A percentile compares a stretch with the other conserved stretches of the same genome.
These are phyloP conservation scores for Cenopis cana DNA, from an alignment of 2,888 invertebrate genomes.

Conservation along the genomic window DNA sequence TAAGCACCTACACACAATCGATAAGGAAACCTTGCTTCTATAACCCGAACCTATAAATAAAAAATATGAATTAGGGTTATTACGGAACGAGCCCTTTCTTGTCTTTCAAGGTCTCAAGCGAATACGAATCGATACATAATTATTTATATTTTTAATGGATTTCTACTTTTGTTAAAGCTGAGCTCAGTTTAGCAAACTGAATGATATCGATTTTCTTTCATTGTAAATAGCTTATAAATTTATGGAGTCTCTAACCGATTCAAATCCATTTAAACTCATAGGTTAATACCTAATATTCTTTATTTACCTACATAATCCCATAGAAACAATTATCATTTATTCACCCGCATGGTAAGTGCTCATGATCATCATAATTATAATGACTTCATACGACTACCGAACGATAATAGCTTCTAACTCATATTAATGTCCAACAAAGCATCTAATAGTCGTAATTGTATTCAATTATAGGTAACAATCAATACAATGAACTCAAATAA, in stretches of 20 bases:
- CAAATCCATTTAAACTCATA: neutral
- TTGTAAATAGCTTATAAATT: neutral
- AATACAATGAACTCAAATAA: neutral
- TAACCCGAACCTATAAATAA: slow-evolving; percentile 20
- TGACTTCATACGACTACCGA: slow-evolving; percentile 13
- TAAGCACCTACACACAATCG: slow-evolving; percentile 22
- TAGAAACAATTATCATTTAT: slow-evolving; percentile 9
- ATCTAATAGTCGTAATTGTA: slow-evolving; percentile 20
- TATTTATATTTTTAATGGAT: neutral
- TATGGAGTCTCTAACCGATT: neutral
- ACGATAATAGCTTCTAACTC: slow-evolving; percentile 26
- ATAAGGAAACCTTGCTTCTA: slow-evolving; percentile 33
- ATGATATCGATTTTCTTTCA: neutral
- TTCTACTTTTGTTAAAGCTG: neutral
- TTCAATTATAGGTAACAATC: slow-evolving; percentile 5
- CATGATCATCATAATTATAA: neutral
- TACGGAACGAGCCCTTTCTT: neutral
- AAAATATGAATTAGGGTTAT: slow-evolving; percentile 27
- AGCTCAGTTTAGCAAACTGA: neutral
- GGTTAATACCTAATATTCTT: neutral
- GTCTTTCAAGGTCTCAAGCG: slow-evolving; percentile 19
- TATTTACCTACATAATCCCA: neutral
- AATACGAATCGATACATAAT: neutral
- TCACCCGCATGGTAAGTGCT: neutral
- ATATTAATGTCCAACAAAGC: slow-evolving; percentile 16